A percentile compares a stretch with the other conserved stretches of the same genome.
Evolutionary conservation across 2,113 vertebrate species (phyloP).

Genomic region (Promerops cafer): DNA sequence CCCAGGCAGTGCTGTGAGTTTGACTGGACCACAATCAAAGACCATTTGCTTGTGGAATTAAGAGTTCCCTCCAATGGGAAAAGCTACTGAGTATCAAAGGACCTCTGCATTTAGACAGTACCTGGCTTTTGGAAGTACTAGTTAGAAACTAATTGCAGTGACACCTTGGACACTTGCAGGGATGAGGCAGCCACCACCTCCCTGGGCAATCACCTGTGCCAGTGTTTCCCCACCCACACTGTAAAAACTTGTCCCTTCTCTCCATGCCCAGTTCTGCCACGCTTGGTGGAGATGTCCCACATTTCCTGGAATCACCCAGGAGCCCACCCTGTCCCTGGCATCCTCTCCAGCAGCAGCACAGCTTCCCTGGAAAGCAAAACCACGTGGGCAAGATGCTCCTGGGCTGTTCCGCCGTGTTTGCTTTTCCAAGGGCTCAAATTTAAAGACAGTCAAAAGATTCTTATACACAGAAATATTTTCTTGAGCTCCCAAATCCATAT

Average conservation of each 20-base stretch:
- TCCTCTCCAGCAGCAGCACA: background rate
- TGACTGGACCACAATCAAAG: background rate
- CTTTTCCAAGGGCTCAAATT: background rate
- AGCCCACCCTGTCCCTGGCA: background rate
- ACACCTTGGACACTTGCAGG: background rate
- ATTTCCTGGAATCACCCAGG: background rate
- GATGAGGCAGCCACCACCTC: background rate
- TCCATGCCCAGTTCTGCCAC: background rate
- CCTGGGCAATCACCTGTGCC: background rate
- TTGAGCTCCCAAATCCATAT: background rate
- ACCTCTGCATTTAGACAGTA: background rate
- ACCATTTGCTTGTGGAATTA: background rate
- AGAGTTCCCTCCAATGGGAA: background rate
- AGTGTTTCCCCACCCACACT: accelerated
- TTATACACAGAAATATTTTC: background rate
- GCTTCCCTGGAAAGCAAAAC: background rate
- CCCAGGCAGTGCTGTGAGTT: background rate
- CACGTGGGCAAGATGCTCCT: background rate
- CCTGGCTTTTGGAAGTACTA: background rate
- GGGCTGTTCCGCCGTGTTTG: background rate
- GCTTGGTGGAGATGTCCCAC: background rate
- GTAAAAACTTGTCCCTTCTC: background rate
- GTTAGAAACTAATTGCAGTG: background rate
- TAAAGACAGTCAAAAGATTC: background rate
- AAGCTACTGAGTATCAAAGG: background rate